These are phyloP conservation scores for Hirudo medicinalis DNA, from an alignment of 1,140 invertebrate species.

Conservation along the genomic window DNA sequence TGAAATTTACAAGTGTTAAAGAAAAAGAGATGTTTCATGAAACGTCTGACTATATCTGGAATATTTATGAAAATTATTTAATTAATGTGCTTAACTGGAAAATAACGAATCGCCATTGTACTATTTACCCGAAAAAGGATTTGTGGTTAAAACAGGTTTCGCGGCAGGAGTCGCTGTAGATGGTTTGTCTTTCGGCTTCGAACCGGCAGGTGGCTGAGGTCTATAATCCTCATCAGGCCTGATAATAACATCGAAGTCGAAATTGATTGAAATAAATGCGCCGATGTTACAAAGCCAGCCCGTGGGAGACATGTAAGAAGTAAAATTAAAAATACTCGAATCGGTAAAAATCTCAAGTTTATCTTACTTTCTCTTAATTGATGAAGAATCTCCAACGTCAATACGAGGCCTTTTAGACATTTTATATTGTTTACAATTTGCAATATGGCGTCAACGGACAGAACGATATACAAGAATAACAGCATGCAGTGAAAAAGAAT, in stretches of 20 bases:
- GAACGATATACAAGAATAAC: too few relatives aligned
- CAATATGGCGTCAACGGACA: too few relatives aligned
- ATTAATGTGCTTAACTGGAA: not conserved
- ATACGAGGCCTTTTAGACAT: slow-evolving; percentile 35
- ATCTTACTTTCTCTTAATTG: slow-evolving; percentile 27
- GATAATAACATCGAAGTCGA: not conserved
- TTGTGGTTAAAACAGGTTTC: not conserved
- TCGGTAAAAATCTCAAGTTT: not conserved
- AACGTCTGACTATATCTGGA: too few relatives aligned
- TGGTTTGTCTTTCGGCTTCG: too few relatives aligned
- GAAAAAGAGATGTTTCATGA: not conserved
- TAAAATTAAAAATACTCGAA: not conserved
- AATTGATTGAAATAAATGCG: not conserved
- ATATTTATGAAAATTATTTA: too few relatives aligned
- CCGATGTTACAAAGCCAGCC: not conserved
- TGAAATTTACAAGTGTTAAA: not conserved
- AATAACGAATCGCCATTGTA: not conserved
- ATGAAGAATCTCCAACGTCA: slow-evolving; percentile 32
- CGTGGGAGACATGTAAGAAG: not conserved
- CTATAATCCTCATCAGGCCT: not conserved
- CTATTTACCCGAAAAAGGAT: not conserved
- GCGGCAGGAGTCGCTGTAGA: not conserved
- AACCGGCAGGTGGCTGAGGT: not conserved
- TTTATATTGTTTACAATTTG: slow-evolving; percentile 11
- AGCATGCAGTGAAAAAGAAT: too few relatives aligned